These are phyloP conservation scores for Temnopleurus reevesii DNA, from an alignment of 53 echinoderm and acorn worm genomes.

Conservation along the genomic window DNA sequence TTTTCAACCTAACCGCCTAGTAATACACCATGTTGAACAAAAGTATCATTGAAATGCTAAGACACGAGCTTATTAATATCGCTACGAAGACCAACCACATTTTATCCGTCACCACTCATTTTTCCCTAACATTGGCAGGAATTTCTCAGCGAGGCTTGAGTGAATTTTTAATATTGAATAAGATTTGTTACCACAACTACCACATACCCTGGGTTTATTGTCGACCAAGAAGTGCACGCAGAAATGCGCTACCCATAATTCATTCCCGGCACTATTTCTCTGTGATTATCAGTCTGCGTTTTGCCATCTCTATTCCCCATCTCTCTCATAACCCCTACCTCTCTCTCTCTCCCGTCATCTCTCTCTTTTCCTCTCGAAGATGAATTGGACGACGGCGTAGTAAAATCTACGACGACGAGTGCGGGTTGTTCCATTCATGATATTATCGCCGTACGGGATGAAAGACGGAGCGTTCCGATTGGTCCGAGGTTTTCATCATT, in stretches of 20 bases:
- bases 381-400: background rate
- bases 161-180: background rate
- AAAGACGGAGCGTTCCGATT: slow-evolving; percentile 46
- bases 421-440: slow-evolving; percentile 52
- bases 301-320: background rate
- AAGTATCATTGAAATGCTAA: no score
- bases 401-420: slow-evolving; percentile 36
- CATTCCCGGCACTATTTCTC: no score
- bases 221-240: background rate
- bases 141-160: background rate
- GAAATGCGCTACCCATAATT: no score
- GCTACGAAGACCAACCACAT: no score
- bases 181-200: background rate
- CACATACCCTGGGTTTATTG: background rate
- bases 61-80: no score
- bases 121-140: no score
- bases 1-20: no score
- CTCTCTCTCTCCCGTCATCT: slow-evolving; percentile 8
- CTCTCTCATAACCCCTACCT: background rate
- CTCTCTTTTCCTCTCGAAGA: background rate
- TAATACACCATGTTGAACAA: no score
- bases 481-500: slow-evolving; percentile 55
- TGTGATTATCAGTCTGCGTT: background rate
- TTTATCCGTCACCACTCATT: no score
- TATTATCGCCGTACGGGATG: slow-evolving; percentile 24